Conservation (phyloP, 2,888 invertebrate species). For the Cetonia aurata region DNA sequence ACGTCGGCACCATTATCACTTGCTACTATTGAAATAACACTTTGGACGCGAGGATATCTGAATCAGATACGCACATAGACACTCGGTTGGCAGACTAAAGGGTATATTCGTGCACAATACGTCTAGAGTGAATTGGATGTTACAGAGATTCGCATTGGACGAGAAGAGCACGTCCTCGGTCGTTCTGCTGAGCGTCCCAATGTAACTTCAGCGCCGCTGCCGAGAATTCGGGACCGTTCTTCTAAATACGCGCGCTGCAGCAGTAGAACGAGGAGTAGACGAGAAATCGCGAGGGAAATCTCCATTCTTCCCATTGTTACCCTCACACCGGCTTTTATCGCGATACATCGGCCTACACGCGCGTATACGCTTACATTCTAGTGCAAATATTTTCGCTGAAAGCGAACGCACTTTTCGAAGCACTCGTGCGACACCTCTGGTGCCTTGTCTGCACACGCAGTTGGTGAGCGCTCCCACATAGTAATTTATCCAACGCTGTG, state of each 20-base stretch:
- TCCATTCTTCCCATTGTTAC: constrained; percentile 52
- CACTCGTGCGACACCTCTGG: constrained; percentile 36
- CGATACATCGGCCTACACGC: constrained; percentile 35
- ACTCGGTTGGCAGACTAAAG: neutral
- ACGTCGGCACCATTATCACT: constrained; percentile 43
- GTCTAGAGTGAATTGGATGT: constrained; percentile 24
- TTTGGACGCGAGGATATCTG: constrained; percentile 47
- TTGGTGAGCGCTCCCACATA: constrained; percentile 7
- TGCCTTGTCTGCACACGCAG: constrained; percentile 2
- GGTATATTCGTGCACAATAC: constrained; percentile 30
- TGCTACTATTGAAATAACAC: constrained; percentile 52
- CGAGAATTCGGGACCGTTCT: neutral
- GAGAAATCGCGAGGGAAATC: constrained; percentile 52
- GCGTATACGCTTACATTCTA: constrained; percentile 40
- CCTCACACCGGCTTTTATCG: constrained; percentile 48
- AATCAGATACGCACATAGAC: constrained; percentile 45
- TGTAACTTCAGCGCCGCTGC: constrained; percentile 44
- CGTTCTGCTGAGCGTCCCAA: constrained; percentile 43
- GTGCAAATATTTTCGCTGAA: constrained; percentile 44
- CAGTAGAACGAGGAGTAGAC: constrained; percentile 25
- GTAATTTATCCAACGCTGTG: constrained; percentile 19
- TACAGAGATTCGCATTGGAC: constrained; percentile 6
- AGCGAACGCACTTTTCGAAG: constrained; percentile 35
- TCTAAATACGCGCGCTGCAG: neutral
- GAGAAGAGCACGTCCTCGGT: constrained; percentile 47